phyloP scores from a whole-genome alignment of 2,113 vertebrate species.

The Platichthys stellatus region DNA sequence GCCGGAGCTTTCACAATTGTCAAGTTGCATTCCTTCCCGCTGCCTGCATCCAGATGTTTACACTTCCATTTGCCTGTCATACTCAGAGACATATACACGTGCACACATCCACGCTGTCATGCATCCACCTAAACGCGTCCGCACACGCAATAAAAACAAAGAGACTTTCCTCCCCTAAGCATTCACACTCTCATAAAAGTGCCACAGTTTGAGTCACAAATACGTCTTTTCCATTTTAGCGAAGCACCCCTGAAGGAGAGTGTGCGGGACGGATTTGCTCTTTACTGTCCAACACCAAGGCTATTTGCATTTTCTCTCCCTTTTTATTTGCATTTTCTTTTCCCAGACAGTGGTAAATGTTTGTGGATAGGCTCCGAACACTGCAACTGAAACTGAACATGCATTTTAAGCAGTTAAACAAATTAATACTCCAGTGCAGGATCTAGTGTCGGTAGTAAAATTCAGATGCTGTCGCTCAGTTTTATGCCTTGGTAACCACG shows the following conservation, averaged over 20 bases:
- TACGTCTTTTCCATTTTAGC: constrained; percentile 22
- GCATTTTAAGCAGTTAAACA: constrained; percentile 15
- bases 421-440: constrained; percentile 1
- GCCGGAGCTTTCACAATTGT: constrained; percentile 49
- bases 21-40: constrained; percentile 38
- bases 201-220: constrained; percentile 24
- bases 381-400: background rate
- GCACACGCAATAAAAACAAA: constrained; percentile 23
- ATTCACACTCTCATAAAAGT: constrained; percentile 29
- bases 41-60: constrained; percentile 34
- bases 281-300: constrained; percentile 4
- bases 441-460: constrained; percentile 14
- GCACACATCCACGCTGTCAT: constrained; percentile 19
- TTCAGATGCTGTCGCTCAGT: background rate
- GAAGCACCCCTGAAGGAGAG: constrained; percentile 33
- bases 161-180: constrained; percentile 1
- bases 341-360: constrained; percentile 1
- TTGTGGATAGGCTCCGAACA: constrained; percentile 20
- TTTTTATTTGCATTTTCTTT: background rate
- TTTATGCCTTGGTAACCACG: background rate
- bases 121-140: constrained; percentile 14
- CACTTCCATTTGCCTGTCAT: constrained; percentile 16
- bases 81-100: constrained; percentile 19
- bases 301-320: constrained; percentile 21
- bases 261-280: constrained; percentile 33